Percentiles rank a stretch among this genome's conserved stretches.
These are phyloP conservation scores for Haliclona indistincta DNA, from an alignment of 37 sponge, comb jelly and placozoan species.

Conservation along the genomic window DNA sequence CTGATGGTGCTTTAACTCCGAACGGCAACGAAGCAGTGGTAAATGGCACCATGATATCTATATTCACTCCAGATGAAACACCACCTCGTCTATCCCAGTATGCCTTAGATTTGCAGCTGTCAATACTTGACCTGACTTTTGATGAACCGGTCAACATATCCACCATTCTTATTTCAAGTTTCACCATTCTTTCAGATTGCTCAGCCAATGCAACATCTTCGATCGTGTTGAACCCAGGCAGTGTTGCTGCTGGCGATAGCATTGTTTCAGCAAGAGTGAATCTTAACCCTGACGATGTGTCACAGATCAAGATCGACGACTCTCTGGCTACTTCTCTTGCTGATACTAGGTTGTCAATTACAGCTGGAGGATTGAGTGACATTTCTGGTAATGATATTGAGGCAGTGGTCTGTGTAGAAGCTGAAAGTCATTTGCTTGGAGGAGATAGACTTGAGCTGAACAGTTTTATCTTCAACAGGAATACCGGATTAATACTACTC, in stretches of 20 bases:
- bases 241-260: conserved; percentile 9
- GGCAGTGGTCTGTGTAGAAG: conserved; percentile 35
- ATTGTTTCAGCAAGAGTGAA: conserved; percentile 3
- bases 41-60: conserved; percentile 7
- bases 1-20: conserved; percentile 50
- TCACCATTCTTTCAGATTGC: conserved; percentile 50
- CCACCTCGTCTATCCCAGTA: conserved; percentile 58
- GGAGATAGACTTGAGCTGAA: conserved; percentile 35
- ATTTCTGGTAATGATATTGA: conserved; percentile 44
- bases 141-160: conserved; percentile 70
- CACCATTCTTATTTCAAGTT: conserved; percentile 33
- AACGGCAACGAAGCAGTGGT: neutral
- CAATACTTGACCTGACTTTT: conserved; percentile 56
- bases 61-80: conserved; percentile 43
- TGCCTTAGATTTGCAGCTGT: conserved; percentile 51
- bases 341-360: conserved; percentile 39
- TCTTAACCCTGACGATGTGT: conserved; percentile 39
- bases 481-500: conserved; percentile 49
- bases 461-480: conserved; percentile 57
- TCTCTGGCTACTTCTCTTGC: conserved; percentile 46
- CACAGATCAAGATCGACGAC: conserved; percentile 53
- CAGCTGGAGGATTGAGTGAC: conserved; percentile 43
- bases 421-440: conserved; percentile 33
- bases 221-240: conserved; percentile 68
- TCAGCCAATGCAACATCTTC: conserved; percentile 15